phyloP scores from a whole-genome alignment of 2,797 vertebrate genomes.

The Pelobates cultripes region DNA sequence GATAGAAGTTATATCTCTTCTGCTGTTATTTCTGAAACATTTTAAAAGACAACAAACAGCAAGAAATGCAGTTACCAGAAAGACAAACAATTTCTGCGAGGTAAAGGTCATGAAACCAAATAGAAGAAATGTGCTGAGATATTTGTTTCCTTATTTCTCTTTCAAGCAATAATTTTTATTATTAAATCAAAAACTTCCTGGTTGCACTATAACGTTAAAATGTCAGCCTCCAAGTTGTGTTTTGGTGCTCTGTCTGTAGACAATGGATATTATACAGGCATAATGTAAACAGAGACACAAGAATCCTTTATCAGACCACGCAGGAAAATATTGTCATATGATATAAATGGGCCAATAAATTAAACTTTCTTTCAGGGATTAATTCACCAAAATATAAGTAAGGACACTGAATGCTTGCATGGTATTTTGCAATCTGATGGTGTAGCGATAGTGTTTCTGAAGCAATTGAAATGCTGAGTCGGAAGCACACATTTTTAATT shows the following conservation, averaged over 20 bases:
- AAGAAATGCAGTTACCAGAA: not conserved
- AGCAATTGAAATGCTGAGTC: not conserved
- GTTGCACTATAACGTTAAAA: no score
- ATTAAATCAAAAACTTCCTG: not conserved
- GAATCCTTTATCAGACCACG: no score
- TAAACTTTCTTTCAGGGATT: no score
- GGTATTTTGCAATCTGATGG: not conserved
- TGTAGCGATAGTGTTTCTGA: not conserved
- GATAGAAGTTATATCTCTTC: not conserved
- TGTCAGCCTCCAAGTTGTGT: no score
- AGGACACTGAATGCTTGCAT: not conserved
- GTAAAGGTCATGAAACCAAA: slow-evolving; percentile 23
- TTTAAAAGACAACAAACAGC: slow-evolving; percentile 26
- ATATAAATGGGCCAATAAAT: no score
- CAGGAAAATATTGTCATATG: no score
- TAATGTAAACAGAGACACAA: no score
- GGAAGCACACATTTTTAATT: not conserved
- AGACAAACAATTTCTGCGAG: slow-evolving; percentile 24
- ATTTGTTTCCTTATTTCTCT: slow-evolving; percentile 12
- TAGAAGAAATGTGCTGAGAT: slow-evolving; percentile 26
- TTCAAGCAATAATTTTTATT: not conserved
- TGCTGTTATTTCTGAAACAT: slow-evolving; percentile 11
- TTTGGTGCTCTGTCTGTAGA: no score
- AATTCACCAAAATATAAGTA: not conserved
- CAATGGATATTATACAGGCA: no score